Evolutionary conservation across 2,113 vertebrate species (phyloP).

Genomic region (Neotoma lepida): DNA sequence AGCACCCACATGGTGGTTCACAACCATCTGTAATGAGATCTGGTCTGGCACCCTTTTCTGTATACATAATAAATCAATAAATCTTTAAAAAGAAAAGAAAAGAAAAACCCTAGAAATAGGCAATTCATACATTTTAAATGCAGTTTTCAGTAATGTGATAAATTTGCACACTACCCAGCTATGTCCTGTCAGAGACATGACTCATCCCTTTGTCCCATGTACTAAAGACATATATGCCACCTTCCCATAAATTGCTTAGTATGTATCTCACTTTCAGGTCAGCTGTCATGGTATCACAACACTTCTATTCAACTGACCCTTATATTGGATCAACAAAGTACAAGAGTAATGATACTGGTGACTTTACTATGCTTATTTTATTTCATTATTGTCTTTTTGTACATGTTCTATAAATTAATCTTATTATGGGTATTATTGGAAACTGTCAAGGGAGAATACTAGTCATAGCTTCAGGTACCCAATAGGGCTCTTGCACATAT

Average conservation of each 20-base stretch:
- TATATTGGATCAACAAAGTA: background rate
- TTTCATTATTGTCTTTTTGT: background rate
- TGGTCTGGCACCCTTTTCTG: too few relatives aligned
- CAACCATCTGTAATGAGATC: too few relatives aligned
- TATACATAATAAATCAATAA: background rate
- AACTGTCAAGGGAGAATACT: background rate
- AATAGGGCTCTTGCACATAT: background rate
- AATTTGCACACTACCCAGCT: background rate
- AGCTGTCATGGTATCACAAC: background rate
- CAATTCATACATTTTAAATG: background rate
- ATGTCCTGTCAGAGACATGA: background rate
- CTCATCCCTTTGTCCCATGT: background rate
- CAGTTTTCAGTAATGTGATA: background rate
- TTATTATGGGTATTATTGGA: background rate
- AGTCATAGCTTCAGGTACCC: background rate
- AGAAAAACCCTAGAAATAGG: conserved; percentile 3
- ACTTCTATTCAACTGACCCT: background rate
- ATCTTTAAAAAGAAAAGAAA: too few relatives aligned
- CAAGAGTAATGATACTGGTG: background rate
- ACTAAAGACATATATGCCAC: background rate
- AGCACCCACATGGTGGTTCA: too few relatives aligned
- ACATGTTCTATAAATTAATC: background rate
- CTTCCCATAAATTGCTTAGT: background rate
- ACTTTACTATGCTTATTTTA: background rate
- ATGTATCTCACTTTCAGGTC: background rate